These are phyloP conservation scores for Drosophila kepulauana DNA, from an alignment of 1,140 invertebrate genomes.

Conservation along the genomic window DNA sequence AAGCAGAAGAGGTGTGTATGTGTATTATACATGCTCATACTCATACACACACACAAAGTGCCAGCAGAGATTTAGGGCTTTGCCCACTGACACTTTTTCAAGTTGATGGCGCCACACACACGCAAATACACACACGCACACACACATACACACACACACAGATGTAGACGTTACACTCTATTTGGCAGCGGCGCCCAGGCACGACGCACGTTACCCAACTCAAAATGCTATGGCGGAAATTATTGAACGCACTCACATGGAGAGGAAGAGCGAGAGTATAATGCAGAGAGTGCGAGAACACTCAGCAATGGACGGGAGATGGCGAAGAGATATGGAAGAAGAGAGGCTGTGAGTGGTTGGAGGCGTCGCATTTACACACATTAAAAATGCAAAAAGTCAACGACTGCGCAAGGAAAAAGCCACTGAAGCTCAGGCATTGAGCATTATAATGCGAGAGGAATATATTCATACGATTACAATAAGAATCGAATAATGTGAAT, in stretches of 20 bases:
- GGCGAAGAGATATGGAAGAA: constrained; percentile 1
- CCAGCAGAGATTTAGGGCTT: constrained; percentile 79
- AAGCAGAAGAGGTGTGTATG: constrained; percentile 54
- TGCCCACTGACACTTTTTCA: constrained; percentile 77
- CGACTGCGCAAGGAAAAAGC: constrained; percentile 76
- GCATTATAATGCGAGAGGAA: constrained; percentile 74
- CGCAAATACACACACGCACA: constrained; percentile 6
- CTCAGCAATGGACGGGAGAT: background rate
- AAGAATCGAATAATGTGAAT: constrained; percentile 78
- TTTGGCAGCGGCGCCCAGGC: constrained; percentile 67
- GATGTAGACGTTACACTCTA: constrained; percentile 71
- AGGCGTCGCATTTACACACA: constrained; percentile 59
- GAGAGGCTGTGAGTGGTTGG: background rate
- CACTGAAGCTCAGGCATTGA: constrained; percentile 70
- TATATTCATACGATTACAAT: constrained; percentile 82
- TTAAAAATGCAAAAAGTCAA: constrained; percentile 83
- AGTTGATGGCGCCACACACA: constrained; percentile 72
- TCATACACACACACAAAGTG: constrained; percentile 46
- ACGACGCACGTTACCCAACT: constrained; percentile 70
- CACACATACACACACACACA: constrained; percentile 16
- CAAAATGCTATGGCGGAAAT: constrained; percentile 77
- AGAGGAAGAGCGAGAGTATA: constrained; percentile 29
- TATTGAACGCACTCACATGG: constrained; percentile 68
- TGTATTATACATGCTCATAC: constrained; percentile 33
- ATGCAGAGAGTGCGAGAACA: background rate